These are phyloP conservation scores for Himalopsyche phryganea DNA, from an alignment of 1,140 invertebrate species.

Conservation along the genomic window DNA sequence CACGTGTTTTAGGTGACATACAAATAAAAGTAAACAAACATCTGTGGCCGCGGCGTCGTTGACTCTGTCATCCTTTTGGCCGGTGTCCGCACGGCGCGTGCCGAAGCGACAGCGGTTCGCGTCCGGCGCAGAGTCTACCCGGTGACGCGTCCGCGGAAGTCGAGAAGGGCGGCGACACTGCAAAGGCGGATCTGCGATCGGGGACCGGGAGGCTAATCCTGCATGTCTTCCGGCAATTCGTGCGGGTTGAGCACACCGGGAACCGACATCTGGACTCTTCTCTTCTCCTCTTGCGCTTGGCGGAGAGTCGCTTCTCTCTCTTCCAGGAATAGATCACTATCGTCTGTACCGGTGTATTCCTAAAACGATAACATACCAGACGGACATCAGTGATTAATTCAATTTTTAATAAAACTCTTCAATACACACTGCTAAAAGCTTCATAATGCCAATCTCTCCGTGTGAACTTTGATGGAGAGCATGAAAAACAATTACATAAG, in stretches of 20 bases:
- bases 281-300: conserved; percentile 89
- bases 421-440: no score
- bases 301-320: conserved; percentile 87
- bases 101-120: not conserved
- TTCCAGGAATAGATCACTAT: conserved; percentile 94
- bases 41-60: not conserved
- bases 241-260: conserved; percentile 97
- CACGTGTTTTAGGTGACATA: no score
- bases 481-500: no score
- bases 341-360: conserved; percentile 98
- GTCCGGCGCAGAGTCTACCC: not conserved
- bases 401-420: no score
- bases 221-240: conserved; percentile 97
- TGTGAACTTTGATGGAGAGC: no score
- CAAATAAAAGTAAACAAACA: no score
- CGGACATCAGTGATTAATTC: no score
- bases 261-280: conserved; percentile 86
- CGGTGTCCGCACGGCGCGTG: no score
- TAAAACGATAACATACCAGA: conserved; percentile 53
- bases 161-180: not conserved
- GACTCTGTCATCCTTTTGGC: not conserved
- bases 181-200: not conserved
- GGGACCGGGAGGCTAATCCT: conserved; percentile 64
- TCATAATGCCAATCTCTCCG: no score
- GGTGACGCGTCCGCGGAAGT: not conserved